phyloP scores from a whole-genome alignment of 2,888 invertebrate species.

The Rhagophthalmus giganteus region DNA sequence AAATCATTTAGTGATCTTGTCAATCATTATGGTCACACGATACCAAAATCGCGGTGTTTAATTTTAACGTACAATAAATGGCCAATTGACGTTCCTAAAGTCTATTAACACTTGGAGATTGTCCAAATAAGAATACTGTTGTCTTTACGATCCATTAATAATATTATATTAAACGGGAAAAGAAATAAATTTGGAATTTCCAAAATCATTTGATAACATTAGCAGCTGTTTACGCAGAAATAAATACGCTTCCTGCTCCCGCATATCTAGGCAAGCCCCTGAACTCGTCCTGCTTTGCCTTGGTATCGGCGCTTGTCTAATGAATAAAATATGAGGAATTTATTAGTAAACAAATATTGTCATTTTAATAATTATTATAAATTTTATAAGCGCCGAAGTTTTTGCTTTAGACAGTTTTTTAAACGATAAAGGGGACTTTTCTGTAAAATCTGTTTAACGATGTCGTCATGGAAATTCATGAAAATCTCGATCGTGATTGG shows the following conservation, averaged over 20 bases:
- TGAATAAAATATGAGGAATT: background rate
- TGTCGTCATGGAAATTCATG: no score
- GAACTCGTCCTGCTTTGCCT: conserved; percentile 13
- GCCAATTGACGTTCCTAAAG: background rate
- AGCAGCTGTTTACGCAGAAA: conserved; percentile 8
- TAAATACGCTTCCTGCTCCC: conserved; percentile 18
- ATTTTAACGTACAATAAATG: background rate
- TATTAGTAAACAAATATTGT: no score
- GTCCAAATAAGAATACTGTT: background rate
- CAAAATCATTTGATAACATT: conserved; percentile 4
- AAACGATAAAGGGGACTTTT: no score
- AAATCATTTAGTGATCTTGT: background rate
- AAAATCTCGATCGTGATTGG: no score
- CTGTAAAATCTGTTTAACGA: no score
- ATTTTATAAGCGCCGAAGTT: no score
- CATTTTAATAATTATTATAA: no score
- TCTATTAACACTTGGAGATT: background rate
- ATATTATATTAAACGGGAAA: background rate
- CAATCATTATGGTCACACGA: background rate
- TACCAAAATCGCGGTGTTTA: background rate
- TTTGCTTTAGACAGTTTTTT: no score
- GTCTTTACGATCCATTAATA: background rate
- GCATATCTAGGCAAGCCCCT: conserved; percentile 13
- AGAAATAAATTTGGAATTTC: background rate
- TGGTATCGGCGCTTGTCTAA: background rate